phyloP scores from a whole-genome alignment of 2,113 vertebrate species.

The Gobiocypris rarus region DNA sequence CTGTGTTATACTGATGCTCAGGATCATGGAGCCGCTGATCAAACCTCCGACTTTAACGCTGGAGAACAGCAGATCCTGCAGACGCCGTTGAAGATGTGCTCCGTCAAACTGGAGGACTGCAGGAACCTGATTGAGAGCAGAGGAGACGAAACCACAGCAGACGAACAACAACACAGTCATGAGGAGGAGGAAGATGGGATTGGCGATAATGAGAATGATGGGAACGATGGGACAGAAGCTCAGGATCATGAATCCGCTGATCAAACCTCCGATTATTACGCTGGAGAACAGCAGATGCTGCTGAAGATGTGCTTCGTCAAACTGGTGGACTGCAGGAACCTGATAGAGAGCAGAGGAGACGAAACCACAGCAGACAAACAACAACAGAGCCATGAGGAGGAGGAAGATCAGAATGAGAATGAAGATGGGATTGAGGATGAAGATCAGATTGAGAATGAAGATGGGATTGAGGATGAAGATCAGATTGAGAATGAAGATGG shows the following conservation, averaged over 20 bases:
- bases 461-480: background rate
- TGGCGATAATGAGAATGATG: too few species aligned
- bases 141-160: too few species aligned
- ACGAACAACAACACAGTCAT: background rate
- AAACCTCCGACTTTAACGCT: too few species aligned
- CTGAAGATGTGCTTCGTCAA: conserved; percentile 7
- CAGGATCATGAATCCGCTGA: too few species aligned
- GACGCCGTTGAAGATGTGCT: background rate
- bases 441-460: too few species aligned
- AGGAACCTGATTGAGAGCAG: conserved; percentile 16
- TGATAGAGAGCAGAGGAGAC: background rate
- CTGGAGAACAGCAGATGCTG: too few species aligned
- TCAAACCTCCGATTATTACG: too few species aligned
- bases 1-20: too few species aligned
- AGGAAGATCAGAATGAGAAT: too few species aligned
- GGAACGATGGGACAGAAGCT: too few species aligned
- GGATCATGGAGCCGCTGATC: too few species aligned
- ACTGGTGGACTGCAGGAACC: conserved; percentile 15
- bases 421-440: background rate
- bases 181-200: background rate
- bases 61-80: background rate
- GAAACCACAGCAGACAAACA: background rate
- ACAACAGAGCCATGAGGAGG: background rate
- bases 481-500: too few species aligned
- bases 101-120: conserved; percentile 8